Base-by-base conservation (phyloP, 92 coral and sea anemone species). In the Montipora capitata region DNA sequence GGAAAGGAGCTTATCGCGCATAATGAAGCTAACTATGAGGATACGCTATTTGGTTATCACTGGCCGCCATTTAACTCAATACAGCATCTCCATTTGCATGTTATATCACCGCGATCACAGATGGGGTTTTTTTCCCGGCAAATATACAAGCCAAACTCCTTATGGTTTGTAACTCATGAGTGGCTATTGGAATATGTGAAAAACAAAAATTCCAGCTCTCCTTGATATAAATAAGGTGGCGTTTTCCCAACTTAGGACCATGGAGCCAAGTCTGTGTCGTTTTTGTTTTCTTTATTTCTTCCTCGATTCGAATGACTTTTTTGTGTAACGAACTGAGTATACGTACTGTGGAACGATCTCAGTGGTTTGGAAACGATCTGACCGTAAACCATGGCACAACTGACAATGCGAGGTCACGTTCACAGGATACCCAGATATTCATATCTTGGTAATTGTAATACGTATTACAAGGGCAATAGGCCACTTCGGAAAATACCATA, bases 41-140 rank as follows among this genome's bases (percentile, higher is more conserved):
- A 95, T 66, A 87, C 82, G 2, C 80, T 81, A 13, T 76, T 91
- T 48, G 98, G 98, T 7, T 95, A 93, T 78, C 98, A 95, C 81
- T 95, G 98, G 98, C 98, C 98, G 14, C 98, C 98, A 3, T 95
- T 95, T 64, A 95, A 95, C 82, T 87, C 93, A 16, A 72, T 95
- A 13, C 93, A 95, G 45, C 98, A 95, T 72, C 89, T 95, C n/a
- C 98, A 95, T 91, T 92, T 95, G 13, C 98, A 95, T 63, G 98
- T 85, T 38, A 94, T 95, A 35, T 81, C 94, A 2, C 96, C 96
- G n/a, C 90, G 90, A 42, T 87, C 96, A 43, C 86, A 93, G 81
- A 85, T 95, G 93, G 77, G 93, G 2, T 85, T 95, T 69, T 80
- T 89, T 3, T 68, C 91, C 2, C 92, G 96, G 61, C 88, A 86